These are phyloP conservation scores for Bucorvus abyssinicus DNA, from an alignment of 2,797 vertebrate species.

Conservation along the genomic window DNA sequence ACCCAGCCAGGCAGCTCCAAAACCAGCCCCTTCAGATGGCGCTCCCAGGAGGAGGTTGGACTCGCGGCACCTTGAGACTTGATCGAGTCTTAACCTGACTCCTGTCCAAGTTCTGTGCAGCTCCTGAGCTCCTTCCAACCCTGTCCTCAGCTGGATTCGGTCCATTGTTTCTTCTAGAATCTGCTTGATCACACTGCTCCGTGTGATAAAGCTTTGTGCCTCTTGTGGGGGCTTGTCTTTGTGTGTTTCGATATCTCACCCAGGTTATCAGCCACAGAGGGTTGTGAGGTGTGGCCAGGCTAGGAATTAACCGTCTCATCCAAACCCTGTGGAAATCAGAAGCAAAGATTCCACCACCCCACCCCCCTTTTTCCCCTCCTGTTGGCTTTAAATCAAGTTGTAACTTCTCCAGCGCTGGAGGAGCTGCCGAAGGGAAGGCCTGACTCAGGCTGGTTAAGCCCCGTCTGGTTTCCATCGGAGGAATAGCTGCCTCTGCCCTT, in stretches of 20 bases:
- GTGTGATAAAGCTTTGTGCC: neutral
- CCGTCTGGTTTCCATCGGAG: neutral
- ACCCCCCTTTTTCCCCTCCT: neutral
- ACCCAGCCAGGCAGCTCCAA: neutral
- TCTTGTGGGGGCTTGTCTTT: conserved; percentile 47
- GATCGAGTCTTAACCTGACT: neutral
- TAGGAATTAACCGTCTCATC: conserved; percentile 24
- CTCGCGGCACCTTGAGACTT: neutral
- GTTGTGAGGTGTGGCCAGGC: neutral
- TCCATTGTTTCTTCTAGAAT: neutral
- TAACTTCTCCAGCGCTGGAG: neutral
- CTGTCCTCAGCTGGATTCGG: neutral
- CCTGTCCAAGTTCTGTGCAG: neutral
- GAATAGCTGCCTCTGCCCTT: neutral
- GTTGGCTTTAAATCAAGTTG: neutral
- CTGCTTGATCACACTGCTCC: neutral
- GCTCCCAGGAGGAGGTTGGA: neutral
- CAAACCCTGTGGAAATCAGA: neutral
- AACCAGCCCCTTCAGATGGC: neutral
- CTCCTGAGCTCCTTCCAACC: conserved; percentile 32
- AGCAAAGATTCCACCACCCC: neutral
- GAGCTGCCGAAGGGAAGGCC: neutral
- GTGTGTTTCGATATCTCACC: neutral
- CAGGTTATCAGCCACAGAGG: neutral
- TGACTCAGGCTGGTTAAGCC: neutral